phyloP scores from a whole-genome alignment of 2,888 invertebrate genomes.

The Malacosoma neustria region DNA sequence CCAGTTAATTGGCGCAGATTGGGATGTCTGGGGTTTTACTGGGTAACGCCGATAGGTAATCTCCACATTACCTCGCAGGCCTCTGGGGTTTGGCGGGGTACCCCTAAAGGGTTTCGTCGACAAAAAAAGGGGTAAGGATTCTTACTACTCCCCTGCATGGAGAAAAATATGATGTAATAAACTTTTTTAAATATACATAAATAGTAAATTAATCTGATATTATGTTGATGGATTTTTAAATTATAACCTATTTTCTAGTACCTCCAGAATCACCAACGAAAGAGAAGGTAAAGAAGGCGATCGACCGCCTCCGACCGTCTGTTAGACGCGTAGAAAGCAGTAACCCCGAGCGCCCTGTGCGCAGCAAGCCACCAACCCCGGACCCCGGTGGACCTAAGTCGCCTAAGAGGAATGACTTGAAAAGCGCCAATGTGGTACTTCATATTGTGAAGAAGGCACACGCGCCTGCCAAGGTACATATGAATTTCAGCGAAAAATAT shows the following conservation, averaged over 20 bases:
- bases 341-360: slow-evolving; percentile 41
- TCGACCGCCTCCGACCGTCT: slow-evolving; percentile 33
- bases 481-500: background rate
- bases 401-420: slow-evolving; percentile 35
- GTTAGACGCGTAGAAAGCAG: slow-evolving; percentile 32
- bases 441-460: slow-evolving; percentile 57
- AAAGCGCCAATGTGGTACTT: slow-evolving; percentile 41
- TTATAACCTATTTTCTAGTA: slow-evolving; percentile 20
- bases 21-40: too few relatives aligned
- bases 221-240: too few relatives aligned
- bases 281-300: slow-evolving; percentile 23
- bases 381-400: slow-evolving; percentile 35
- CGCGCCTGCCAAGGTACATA: slow-evolving; percentile 32
- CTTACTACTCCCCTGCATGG: too few relatives aligned
- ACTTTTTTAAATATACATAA: too few relatives aligned
- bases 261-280: slow-evolving; percentile 30
- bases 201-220: too few relatives aligned
- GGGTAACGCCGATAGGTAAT: too few relatives aligned
- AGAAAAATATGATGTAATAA: too few relatives aligned
- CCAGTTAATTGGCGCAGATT: too few relatives aligned
- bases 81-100: too few relatives aligned
- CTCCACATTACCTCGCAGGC: too few relatives aligned
- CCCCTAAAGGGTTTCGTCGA: too few relatives aligned
- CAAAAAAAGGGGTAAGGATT: too few relatives aligned
- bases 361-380: slow-evolving; percentile 34